phyloP scores from a whole-genome alignment of 2,888 invertebrate species.

The Synanthedon formicaeformis region DNA sequence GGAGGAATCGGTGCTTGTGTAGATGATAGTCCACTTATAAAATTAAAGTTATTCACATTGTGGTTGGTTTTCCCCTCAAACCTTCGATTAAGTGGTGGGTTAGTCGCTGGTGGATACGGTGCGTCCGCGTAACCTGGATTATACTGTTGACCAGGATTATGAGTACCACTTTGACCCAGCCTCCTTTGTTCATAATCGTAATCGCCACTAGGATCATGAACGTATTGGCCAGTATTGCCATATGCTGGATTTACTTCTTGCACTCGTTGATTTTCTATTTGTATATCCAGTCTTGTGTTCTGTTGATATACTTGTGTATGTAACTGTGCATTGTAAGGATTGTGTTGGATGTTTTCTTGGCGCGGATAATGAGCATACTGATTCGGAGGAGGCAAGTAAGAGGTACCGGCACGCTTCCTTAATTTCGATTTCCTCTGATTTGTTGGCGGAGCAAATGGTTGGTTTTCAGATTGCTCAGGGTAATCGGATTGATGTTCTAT shows the following conservation, averaged over 20 bases:
- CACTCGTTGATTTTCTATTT: conserved; percentile 52
- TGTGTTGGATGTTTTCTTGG: conserved; percentile 42
- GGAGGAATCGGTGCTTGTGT: conserved; percentile 24
- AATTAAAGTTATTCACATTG: conserved; percentile 50
- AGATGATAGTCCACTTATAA: conserved; percentile 29
- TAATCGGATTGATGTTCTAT: conserved; percentile 33
- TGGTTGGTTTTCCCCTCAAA: conserved; percentile 43
- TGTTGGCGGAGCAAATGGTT: conserved; percentile 38
- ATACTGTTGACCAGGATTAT: conserved; percentile 23
- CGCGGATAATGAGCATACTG: conserved; percentile 53
- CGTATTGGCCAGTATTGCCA: conserved; percentile 55
- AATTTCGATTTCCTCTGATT: conserved; percentile 44
- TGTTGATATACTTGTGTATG: conserved; percentile 56
- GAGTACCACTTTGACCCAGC: conserved; percentile 27
- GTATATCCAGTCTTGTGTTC: conserved; percentile 47
- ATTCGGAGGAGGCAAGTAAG: conserved; percentile 56
- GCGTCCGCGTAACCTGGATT: conserved; percentile 49
- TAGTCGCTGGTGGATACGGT: conserved; percentile 41
- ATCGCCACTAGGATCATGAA: conserved; percentile 59
- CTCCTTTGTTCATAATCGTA: conserved; percentile 59
- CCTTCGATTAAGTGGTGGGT: conserved; percentile 52
- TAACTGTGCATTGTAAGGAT: conserved; percentile 43
- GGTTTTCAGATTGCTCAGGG: conserved; percentile 31
- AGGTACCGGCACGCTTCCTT: conserved; percentile 56
- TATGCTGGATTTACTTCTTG: conserved; percentile 44